These are phyloP conservation scores for Drosophila arawakana DNA, from an alignment of 1,140 invertebrate species.

Conservation along the genomic window DNA sequence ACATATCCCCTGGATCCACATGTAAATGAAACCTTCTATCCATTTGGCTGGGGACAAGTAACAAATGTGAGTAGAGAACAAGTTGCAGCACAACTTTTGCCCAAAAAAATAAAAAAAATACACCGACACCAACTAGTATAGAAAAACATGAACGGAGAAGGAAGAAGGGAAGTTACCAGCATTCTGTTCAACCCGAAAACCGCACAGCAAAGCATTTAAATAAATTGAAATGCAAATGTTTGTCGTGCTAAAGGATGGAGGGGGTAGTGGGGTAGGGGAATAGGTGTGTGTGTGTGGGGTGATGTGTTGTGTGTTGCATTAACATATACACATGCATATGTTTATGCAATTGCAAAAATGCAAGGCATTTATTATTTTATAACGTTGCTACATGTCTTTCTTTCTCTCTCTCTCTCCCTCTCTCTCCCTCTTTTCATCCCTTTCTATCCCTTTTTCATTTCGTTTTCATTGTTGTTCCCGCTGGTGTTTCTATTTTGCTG, in stretches of 20 bases:
- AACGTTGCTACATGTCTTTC: conserved; percentile 49
- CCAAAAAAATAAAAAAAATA: conserved; percentile 40
- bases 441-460: conserved; percentile 33
- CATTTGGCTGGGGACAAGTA: conserved; percentile 91
- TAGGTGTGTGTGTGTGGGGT: neutral
- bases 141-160: conserved; percentile 10
- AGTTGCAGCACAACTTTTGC: conserved; percentile 66
- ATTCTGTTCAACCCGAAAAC: conserved; percentile 30
- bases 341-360: conserved; percentile 82
- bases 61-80: conserved; percentile 88
- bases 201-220: conserved; percentile 76
- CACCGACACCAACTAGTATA: neutral
- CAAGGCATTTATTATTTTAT: conserved; percentile 83
- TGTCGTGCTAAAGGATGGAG: conserved; percentile 32
- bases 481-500: conserved; percentile 27
- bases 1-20: conserved; percentile 92
- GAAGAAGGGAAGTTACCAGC: conserved; percentile 8
- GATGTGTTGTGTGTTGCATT: conserved; percentile 54
- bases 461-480: conserved; percentile 9
- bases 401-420: conserved; percentile 46
- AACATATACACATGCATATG: conserved; percentile 82
- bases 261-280: neutral
- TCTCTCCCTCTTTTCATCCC: conserved; percentile 8
- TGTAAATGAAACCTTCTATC: conserved; percentile 88
- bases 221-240: conserved; percentile 82